phyloP scores from a whole-genome alignment of 2,888 invertebrate genomes.

The Andrena bicolor region DNA sequence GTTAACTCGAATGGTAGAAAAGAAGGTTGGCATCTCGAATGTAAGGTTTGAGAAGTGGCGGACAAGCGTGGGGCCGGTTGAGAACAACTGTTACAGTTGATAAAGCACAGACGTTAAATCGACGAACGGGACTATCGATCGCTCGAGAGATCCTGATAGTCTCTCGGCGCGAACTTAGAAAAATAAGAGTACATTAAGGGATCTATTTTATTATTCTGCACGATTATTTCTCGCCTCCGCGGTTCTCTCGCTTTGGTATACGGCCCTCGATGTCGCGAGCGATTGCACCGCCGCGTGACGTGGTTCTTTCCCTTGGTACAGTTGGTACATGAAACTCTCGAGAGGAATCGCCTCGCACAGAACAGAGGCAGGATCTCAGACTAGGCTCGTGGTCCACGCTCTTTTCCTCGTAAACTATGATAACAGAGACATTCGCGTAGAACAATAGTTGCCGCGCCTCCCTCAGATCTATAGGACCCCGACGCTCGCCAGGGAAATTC shows the following conservation, averaged over 20 bases:
- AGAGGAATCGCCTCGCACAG: slow-evolving; percentile 60
- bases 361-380: slow-evolving; percentile 78
- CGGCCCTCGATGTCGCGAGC: slow-evolving; percentile 56
- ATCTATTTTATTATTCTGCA: slow-evolving; percentile 39
- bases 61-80: neutral
- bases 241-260: slow-evolving; percentile 68
- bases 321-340: neutral
- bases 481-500: slow-evolving; percentile 12
- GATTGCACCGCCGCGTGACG: slow-evolving; percentile 35
- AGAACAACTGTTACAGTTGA: neutral
- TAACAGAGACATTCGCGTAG: slow-evolving; percentile 15
- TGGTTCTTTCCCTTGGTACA: neutral
- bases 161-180: neutral
- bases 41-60: neutral
- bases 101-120: slow-evolving; percentile 5
- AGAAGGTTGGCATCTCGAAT: no score
- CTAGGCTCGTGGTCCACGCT: slow-evolving; percentile 79
- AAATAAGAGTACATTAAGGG: slow-evolving; percentile 13
- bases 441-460: slow-evolving; percentile 39
- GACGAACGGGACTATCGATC: slow-evolving; percentile 3
- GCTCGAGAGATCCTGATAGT: neutral
- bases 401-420: slow-evolving; percentile 62
- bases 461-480: slow-evolving; percentile 47
- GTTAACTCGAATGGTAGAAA: no score
- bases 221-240: slow-evolving; percentile 29